Evolutionary conservation across 2,113 vertebrate genomes (phyloP), one percentile per base, ranked within the genome.

Genomic region (Nematolebias whitei): DNA sequence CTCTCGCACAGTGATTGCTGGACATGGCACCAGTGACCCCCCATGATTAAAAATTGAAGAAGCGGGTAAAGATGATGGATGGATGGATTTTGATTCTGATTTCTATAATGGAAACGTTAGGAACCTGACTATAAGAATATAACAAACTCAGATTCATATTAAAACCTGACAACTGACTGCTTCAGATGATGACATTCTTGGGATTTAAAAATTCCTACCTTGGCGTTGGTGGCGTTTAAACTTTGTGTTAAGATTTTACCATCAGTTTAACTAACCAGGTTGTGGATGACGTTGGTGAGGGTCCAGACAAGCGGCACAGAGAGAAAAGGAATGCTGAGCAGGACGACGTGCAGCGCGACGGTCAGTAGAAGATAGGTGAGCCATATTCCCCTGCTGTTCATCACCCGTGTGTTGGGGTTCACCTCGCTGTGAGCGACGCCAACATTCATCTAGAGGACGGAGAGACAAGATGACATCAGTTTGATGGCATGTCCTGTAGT

Each of bases 391-490:
- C 95, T 92, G 83, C 96, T 96, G 89, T 94, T 98, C 95, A 98
- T 95, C 84, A 98, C 95, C 89, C 94, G 87, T 0, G 95, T 97
- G 93, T 98, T 98, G 85, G 96, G 96, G 89, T 98, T 98, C 79
- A 96, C 95, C 90, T 98, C 95, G 32, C 96, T 96, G 94, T 98
- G 96, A 64, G 96, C 96, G 64, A 98, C 96, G 64, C 96, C 96
- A 71, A 98, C 96, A 60, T 98, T 97, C 96, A 98, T 98, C 91
- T 86, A 90, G 1, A 75, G 71, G 10, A 49, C 11, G 49, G 5
- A 66, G 2, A 69, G 8, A 20, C 13, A 52, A 13, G 0, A n/a
- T n/a, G n/a, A n/a, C n/a, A n/a, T n/a, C n/a, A n/a, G n/a, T n/a
- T n/a, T n/a, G n/a, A n/a, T n/a, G n/a, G n/a, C n/a, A n/a, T n/a